Conservation (phyloP, 2,888 invertebrate genomes). For the Tenthredo livida region DNA sequence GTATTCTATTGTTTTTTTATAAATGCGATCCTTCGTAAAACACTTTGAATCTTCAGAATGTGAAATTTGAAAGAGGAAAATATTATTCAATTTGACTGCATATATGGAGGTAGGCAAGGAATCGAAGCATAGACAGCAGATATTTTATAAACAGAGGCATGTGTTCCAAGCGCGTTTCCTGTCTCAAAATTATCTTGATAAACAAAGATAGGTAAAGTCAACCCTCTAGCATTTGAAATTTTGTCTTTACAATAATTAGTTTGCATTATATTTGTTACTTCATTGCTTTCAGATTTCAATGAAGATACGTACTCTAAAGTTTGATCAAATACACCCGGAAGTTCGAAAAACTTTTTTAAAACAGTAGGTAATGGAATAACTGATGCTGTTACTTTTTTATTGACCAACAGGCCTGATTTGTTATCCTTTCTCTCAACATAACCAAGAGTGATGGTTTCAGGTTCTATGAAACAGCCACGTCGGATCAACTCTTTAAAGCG, state of each 20-base stretch:
- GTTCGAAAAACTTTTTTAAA: conserved; percentile 50
- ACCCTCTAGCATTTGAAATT: conserved; percentile 46
- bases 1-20: conserved; percentile 11
- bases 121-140: conserved; percentile 55
- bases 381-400: conserved; percentile 46
- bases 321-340: conserved; percentile 28
- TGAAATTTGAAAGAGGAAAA: conserved; percentile 54
- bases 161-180: conserved; percentile 57
- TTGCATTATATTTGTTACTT: conserved; percentile 52
- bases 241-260: conserved; percentile 55
- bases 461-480: conserved; percentile 46
- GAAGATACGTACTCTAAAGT: conserved; percentile 10
- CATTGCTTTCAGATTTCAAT: conserved; percentile 15
- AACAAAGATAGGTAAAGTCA: conserved; percentile 55
- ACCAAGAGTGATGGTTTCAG: conserved; percentile 47
- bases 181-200: conserved; percentile 56
- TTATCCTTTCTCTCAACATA: conserved; percentile 8
- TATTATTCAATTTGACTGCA: conserved; percentile 53
- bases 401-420: conserved; percentile 39
- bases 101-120: conserved; percentile 55
- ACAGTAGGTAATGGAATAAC: conserved; percentile 34
- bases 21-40: neutral
- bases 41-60: conserved; percentile 49
- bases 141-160: conserved; percentile 56
- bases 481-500: conserved; percentile 39